Conservation (phyloP, 2,888 invertebrate species). For the Lamellibrachia satsuma region DNA sequence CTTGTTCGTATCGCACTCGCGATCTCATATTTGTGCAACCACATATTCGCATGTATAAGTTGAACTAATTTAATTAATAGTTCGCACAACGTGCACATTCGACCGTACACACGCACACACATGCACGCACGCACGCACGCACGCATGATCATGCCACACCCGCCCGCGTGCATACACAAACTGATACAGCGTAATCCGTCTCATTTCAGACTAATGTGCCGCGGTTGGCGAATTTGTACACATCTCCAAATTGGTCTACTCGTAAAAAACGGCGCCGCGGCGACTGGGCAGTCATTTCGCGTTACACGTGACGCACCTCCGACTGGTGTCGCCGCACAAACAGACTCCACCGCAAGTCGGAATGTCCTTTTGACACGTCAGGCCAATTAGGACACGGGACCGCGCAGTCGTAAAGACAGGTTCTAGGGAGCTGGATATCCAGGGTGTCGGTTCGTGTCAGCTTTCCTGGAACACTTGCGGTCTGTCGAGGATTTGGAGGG, state of each 20-base stretch:
- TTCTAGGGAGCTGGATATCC: background rate
- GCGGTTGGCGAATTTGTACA: background rate
- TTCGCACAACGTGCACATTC: background rate
- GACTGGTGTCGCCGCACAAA: background rate
- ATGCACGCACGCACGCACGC: background rate
- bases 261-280: background rate
- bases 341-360: background rate
- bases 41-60: no score
- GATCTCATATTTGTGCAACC: background rate
- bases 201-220: background rate
- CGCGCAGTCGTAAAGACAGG: background rate
- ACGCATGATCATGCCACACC: background rate
- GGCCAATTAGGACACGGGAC: background rate
- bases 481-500: background rate
- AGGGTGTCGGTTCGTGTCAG: background rate
- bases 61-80: background rate
- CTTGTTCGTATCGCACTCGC: background rate
- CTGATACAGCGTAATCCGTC: background rate
- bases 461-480: conserved; percentile 14
- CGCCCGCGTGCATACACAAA: background rate
- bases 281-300: background rate
- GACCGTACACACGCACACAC: background rate
- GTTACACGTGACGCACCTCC: background rate
- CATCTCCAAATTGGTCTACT: conserved; percentile 6
- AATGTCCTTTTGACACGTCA: conserved; percentile 10